Percentiles rank a stretch among this genome's conserved stretches.
Conservation (phyloP, 2,113 vertebrate species). For the Ophiodon elongatus region DNA sequence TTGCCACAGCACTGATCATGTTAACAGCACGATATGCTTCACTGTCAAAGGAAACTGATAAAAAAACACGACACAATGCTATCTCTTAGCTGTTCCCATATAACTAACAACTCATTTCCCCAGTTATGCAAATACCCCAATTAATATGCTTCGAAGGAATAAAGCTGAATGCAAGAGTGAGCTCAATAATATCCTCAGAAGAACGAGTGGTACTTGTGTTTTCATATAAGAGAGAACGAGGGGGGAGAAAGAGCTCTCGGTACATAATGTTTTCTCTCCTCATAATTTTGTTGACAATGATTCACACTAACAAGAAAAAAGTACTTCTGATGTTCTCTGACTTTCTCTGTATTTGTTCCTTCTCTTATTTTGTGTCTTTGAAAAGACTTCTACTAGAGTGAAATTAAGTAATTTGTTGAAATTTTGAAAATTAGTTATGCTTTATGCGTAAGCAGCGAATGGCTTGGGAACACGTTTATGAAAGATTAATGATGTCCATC, state of each 20-base stretch:
- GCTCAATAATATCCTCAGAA: constrained; percentile 31
- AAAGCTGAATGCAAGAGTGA: constrained; percentile 38
- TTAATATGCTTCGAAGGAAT: constrained; percentile 61
- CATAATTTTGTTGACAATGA: constrained; percentile 31
- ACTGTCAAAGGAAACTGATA: constrained; percentile 47
- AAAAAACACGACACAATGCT: constrained; percentile 35
- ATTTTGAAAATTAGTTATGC: background rate
- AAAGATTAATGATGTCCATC: constrained; percentile 13
- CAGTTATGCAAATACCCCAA: constrained; percentile 66
- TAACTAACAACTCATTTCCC: constrained; percentile 44
- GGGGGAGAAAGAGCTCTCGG: background rate
- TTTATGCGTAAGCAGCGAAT: background rate
- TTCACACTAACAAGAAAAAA: constrained; percentile 20
- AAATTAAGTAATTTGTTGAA: constrained; percentile 15
- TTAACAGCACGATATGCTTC: constrained; percentile 40
- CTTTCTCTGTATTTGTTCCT: background rate
- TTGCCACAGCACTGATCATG: constrained; percentile 33
- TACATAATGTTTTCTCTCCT: constrained; percentile 14
- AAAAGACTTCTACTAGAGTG: background rate
- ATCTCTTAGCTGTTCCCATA: constrained; percentile 45
- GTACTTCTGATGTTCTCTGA: background rate
- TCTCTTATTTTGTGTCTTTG: background rate
- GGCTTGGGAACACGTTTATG: background rate
- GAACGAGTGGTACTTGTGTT: constrained; percentile 44
- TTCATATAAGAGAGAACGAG: background rate